Base-by-base conservation (phyloP, 2,113 vertebrate genomes). In the rat (Rattus norvegicus) region DNA sequence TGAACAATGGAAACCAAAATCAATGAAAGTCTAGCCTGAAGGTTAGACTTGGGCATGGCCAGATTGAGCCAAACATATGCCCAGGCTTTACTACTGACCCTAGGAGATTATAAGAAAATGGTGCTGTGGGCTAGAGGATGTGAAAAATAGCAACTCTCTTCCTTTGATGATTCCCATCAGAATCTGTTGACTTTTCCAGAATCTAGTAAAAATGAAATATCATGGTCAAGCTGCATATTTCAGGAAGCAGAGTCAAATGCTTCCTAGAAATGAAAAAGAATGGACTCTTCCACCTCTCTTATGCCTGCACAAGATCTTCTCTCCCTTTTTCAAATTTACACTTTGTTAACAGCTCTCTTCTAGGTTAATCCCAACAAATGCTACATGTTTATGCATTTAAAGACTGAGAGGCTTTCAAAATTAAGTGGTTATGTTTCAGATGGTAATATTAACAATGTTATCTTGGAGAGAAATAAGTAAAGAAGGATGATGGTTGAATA, bases 131-230 rank as follows among this genome's bases (percentile, higher is more conserved):
- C 33, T 59, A n/a, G 0, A 92, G 97, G 30, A 47, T 92, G 85
- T 91, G 88, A 85, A 98, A 94, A 75, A 94, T 93, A 97, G 52
- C 92, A 97, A 95, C 96, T 95, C 94, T 94, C 97, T 98, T 93
- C 49, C 20, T 94, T 0, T 65, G 77, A 96, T 98, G 89, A 0
- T 0, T 88, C 97, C 91, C 49, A 83, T 79, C 91, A 69, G 69
- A 52, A 97, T 83, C 80, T 90, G n/a, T 93, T 94, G 83, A 30
- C 22, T 97, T 97, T 97, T 79, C 73, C 77, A 81, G 63, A 36
- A 54, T 49, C 75, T 87, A 52, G 75, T 65, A 91, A 96, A 97
- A 98, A 98, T 80, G 33, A 95, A 96, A 97, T 96, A 80, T 94
- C 90, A 24, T 59, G 56, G 95, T 94, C 75, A 12, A 81, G n/a